phyloP scores from a whole-genome alignment of 2,888 invertebrate genomes.

The Prionchulus punctatus region DNA sequence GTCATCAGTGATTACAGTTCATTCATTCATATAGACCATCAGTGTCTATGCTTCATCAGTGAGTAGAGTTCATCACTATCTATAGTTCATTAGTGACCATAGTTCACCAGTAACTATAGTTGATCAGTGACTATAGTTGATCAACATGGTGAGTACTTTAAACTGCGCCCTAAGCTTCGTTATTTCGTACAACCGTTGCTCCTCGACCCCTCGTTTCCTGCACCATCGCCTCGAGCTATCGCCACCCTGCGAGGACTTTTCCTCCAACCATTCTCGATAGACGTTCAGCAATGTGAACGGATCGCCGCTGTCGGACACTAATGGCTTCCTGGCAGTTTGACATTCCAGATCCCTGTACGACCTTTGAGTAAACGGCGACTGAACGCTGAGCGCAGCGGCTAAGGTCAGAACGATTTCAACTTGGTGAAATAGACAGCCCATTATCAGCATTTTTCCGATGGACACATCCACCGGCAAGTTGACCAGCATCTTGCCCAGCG shows the following conservation, averaged over 20 bases:
- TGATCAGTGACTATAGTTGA: not conserved
- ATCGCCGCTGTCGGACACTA: constrained; percentile 89
- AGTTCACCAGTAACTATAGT: too few relatives aligned
- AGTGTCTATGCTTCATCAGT: too few relatives aligned
- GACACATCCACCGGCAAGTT: constrained; percentile 82
- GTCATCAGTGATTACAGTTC: too few relatives aligned
- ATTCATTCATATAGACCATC: too few relatives aligned
- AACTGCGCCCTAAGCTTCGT: constrained; percentile 80
- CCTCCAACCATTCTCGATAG: constrained; percentile 25
- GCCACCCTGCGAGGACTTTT: constrained; percentile 31
- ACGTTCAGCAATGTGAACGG: constrained; percentile 71
- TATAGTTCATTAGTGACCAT: too few relatives aligned
- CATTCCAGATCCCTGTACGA: constrained; percentile 63
- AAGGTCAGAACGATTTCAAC: constrained; percentile 55
- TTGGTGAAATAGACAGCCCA: constrained; percentile 42
- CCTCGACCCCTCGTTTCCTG: constrained; percentile 70
- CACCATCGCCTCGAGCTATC: constrained; percentile 57
- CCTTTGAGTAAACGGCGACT: constrained; percentile 74
- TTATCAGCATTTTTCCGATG: constrained; percentile 83
- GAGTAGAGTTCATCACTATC: too few relatives aligned
- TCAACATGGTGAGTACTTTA: constrained; percentile 39
- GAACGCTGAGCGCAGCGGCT: constrained; percentile 77
- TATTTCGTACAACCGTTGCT: constrained; percentile 89
- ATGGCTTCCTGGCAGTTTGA: constrained; percentile 34
- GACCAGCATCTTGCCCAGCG: constrained; percentile 66